phyloP scores from a whole-genome alignment of 2,888 invertebrate genomes.

The Alviniconcha strummeri region DNA sequence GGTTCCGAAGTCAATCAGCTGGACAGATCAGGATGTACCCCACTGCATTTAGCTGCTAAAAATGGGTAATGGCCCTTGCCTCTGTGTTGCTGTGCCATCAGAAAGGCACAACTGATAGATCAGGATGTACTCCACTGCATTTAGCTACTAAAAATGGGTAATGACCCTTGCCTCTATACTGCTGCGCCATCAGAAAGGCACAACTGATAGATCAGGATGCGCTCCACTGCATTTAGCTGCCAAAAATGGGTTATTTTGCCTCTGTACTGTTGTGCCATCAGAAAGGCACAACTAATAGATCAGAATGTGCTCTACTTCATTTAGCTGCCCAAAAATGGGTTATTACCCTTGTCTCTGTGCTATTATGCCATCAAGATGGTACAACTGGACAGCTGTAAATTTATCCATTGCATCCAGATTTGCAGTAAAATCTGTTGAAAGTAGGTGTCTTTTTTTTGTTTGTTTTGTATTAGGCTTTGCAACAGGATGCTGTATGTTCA shows the following conservation, averaged over 20 bases:
- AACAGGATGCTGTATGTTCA: too few species aligned
- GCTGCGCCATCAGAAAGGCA: background rate
- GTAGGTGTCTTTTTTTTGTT: too few species aligned
- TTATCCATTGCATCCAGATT: background rate
- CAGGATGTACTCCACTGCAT: slow-evolving; percentile 70
- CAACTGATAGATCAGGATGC: slow-evolving; percentile 65
- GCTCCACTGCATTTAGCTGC: slow-evolving; percentile 70
- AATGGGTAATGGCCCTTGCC: slow-evolving; percentile 62
- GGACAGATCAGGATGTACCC: slow-evolving; percentile 69
- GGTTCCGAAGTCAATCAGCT: slow-evolving; percentile 65
- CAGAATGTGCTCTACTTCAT: slow-evolving; percentile 69
- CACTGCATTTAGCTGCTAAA: slow-evolving; percentile 69
- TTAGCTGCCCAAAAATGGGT: slow-evolving; percentile 71
- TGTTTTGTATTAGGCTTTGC: too few species aligned
- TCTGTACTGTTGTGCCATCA: background rate
- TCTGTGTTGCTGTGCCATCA: background rate
- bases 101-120: slow-evolving; percentile 52
- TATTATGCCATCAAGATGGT: background rate
- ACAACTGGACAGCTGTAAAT: background rate
- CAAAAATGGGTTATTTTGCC: slow-evolving; percentile 65
- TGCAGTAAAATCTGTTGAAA: too few species aligned
- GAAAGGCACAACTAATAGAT: slow-evolving; percentile 53
- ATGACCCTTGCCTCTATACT: background rate
- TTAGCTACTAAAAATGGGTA: slow-evolving; percentile 71
- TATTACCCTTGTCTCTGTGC: background rate